Percentiles rank a stretch among this genome's conserved stretches.
Evolutionary conservation across 1,140 invertebrate genomes (phyloP).

Genomic region (Drosophila tristis): DNA sequence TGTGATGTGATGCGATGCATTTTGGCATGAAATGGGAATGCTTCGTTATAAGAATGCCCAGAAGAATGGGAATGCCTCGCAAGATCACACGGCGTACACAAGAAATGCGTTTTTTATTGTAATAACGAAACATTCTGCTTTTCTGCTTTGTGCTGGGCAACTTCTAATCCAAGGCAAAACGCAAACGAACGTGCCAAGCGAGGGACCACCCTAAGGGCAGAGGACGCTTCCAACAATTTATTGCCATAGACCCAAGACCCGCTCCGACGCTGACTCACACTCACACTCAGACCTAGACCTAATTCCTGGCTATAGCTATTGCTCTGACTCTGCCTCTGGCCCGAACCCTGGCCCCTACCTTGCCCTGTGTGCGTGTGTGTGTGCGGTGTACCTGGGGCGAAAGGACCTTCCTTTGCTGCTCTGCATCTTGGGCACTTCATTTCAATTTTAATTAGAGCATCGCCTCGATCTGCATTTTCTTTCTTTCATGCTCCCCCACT

Average conservation of each 20-base stretch:
- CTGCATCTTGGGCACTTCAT: conserved; percentile 67
- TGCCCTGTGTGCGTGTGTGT: conserved; percentile 13
- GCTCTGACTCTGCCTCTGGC: too few species aligned
- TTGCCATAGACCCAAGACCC: conserved; percentile 32
- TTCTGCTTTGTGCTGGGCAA: conserved; percentile 12
- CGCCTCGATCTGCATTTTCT: conserved; percentile 54
- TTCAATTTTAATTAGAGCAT: conserved; percentile 81
- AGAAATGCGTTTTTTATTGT: conserved; percentile 76
- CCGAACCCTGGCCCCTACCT: neutral
- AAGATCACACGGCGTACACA: neutral
- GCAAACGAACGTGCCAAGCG: conserved; percentile 70
- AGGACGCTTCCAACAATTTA: conserved; percentile 52
- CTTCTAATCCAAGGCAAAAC: conserved; percentile 18
- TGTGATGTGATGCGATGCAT: conserved; percentile 54
- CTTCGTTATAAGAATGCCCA: neutral
- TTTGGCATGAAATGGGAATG: conserved; percentile 59
- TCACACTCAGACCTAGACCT: neutral
- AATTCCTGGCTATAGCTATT: conserved; percentile 2
- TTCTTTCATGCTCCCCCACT: neutral
- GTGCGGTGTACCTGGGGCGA: neutral
- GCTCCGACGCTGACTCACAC: too few species aligned
- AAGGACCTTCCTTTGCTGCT: conserved; percentile 56
- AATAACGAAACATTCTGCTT: conserved; percentile 43
- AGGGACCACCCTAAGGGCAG: conserved; percentile 62
- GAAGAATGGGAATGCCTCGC: neutral